Percentiles rank a stretch among this genome's conserved stretches.
Conservation (phyloP, 2,888 invertebrate species). For the Heliothis peltigera region DNA sequence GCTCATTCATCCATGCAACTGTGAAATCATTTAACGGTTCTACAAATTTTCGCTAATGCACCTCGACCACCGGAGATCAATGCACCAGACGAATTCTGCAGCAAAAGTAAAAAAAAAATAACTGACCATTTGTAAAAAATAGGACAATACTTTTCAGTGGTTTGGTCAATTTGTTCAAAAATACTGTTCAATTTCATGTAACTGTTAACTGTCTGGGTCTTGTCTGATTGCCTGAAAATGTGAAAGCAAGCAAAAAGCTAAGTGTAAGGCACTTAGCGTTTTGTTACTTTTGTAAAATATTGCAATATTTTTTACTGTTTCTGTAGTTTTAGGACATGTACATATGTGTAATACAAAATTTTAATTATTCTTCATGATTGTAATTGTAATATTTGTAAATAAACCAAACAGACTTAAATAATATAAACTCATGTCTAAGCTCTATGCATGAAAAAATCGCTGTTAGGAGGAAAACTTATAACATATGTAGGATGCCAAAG, state of each 20-base stretch:
- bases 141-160: slow-evolving; percentile 26
- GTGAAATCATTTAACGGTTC: background rate
- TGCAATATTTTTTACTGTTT: slow-evolving; percentile 4
- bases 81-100: slow-evolving; percentile 49
- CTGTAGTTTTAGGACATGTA: background rate
- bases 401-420: too few species aligned
- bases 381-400: too few species aligned
- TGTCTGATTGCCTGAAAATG: slow-evolving; percentile 13
- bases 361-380: too few species aligned
- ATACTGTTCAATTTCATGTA: slow-evolving; percentile 30
- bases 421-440: too few species aligned
- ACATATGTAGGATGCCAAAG: too few species aligned
- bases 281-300: slow-evolving; percentile 20
- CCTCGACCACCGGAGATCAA: slow-evolving; percentile 42
- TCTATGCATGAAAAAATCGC: too few species aligned
- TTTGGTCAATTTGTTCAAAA: slow-evolving; percentile 16
- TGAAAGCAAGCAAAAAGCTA: slow-evolving; percentile 40
- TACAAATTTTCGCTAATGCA: background rate
- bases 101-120: slow-evolving; percentile 23
- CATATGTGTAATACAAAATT: too few species aligned
- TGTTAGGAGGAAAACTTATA: too few species aligned
- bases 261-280: background rate
- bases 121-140: slow-evolving; percentile 30
- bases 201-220: slow-evolving; percentile 38
- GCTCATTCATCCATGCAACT: background rate